Conservation (phyloP, 2,113 vertebrate genomes). For the Martes martes region DNA sequence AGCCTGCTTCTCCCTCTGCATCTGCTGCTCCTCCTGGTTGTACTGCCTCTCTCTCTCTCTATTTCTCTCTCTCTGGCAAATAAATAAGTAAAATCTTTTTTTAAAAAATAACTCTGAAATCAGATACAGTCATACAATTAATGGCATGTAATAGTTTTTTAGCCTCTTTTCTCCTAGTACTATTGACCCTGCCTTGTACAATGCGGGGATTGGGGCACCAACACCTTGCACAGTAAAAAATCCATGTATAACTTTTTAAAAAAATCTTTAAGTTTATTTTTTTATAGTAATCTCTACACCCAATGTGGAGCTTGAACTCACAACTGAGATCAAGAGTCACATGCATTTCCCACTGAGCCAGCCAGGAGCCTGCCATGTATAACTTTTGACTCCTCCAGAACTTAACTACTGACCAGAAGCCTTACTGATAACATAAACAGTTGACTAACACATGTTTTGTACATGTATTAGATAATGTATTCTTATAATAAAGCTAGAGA, state of each 20-base stretch:
- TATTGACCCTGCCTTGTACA: neutral
- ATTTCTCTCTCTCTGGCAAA: too few relatives aligned
- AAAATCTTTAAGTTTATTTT: neutral
- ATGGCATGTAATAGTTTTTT: constrained; percentile 25
- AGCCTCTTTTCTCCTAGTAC: neutral
- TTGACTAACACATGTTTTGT: neutral
- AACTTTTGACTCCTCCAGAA: neutral
- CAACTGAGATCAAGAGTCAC: neutral
- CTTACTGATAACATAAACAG: neutral
- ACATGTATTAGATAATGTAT: neutral
- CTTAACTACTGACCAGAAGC: neutral
- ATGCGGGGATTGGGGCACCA: neutral
- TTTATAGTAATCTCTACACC: neutral
- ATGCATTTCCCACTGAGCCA: neutral
- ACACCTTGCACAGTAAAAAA: neutral
- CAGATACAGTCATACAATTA: constrained; percentile 40
- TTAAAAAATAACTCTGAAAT: constrained; percentile 23
- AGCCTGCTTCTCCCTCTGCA: too few relatives aligned
- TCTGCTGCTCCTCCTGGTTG: too few relatives aligned
- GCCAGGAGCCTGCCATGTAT: neutral
- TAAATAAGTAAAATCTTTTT: too few relatives aligned
- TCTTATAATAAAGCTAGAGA: neutral
- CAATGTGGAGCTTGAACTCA: neutral
- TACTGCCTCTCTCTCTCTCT: too few relatives aligned
- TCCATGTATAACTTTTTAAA: neutral